These are phyloP conservation scores for Semnornis frantzii DNA, from an alignment of 2,113 vertebrate species.

Conservation along the genomic window DNA sequence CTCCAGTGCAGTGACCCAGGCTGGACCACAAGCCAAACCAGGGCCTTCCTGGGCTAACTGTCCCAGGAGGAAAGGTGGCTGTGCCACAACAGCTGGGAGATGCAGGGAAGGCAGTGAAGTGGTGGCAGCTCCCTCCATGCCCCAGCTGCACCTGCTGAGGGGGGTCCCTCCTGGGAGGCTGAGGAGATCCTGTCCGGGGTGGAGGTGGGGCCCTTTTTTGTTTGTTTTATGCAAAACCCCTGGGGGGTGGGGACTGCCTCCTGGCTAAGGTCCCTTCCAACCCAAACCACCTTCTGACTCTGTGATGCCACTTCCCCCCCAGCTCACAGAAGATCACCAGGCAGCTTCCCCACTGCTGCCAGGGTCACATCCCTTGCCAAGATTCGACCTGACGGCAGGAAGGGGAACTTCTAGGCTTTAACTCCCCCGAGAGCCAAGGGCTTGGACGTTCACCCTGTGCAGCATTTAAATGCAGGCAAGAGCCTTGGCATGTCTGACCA, in stretches of 20 bases:
- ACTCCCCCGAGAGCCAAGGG: not conserved
- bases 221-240: not conserved
- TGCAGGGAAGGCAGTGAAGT: not conserved
- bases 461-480: conserved; percentile 74
- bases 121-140: not conserved
- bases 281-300: not conserved
- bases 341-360: fast-evolving
- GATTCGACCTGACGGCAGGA: not conserved
- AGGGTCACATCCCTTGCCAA: not conserved
- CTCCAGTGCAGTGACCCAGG: not conserved
- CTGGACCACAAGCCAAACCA: not conserved
- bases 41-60: not conserved
- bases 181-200: not conserved
- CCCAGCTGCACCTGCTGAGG: not conserved
- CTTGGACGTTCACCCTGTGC: not conserved
- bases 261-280: not conserved
- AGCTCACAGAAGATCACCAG: not conserved
- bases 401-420: not conserved
- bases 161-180: not conserved
- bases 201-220: no score
- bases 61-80: not conserved
- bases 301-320: not conserved
- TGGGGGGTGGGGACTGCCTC: not conserved
- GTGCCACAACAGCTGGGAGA: not conserved
- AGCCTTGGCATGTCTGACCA: conserved; percentile 81